phyloP scores from a whole-genome alignment of 2,113 vertebrate species.

The Heptranchias perlo region DNA sequence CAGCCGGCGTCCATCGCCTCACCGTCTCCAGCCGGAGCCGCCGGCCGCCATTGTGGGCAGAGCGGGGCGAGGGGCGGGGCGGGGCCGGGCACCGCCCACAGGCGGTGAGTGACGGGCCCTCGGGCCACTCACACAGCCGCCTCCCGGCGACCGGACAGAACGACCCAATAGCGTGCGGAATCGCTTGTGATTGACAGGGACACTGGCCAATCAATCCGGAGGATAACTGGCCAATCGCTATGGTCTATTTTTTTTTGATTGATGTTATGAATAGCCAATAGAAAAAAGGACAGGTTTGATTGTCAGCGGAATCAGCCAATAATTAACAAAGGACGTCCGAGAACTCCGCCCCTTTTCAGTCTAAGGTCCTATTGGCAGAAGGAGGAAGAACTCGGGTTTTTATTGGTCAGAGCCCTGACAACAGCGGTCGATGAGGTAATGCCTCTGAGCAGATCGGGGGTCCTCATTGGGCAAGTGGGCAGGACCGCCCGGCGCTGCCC shows the following conservation, averaged over 20 bases:
- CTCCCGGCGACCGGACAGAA: background rate
- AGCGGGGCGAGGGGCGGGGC: background rate
- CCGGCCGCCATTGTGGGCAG: background rate
- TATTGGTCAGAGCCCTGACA: background rate
- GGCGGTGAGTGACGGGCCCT: background rate
- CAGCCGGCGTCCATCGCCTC: background rate
- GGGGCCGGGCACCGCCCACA: background rate
- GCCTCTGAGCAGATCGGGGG: background rate
- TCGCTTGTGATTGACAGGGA: background rate
- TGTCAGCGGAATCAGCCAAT: background rate
- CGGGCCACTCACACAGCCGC: background rate
- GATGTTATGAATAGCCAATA: background rate
- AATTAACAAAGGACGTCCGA: too few species aligned
- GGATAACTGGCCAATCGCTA: background rate
- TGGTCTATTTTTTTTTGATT: background rate
- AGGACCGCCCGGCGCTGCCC: too few species aligned
- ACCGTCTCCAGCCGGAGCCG: background rate
- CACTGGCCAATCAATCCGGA: background rate
- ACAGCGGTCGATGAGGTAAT: background rate
- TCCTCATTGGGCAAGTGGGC: background rate
- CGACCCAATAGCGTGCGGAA: background rate
- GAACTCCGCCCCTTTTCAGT: accelerated
- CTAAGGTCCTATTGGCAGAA: background rate
- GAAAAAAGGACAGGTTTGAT: accelerated
- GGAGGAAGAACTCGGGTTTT: background rate